Conservation (phyloP, 1,140 invertebrate species). For the Hyles euphorbiae region DNA sequence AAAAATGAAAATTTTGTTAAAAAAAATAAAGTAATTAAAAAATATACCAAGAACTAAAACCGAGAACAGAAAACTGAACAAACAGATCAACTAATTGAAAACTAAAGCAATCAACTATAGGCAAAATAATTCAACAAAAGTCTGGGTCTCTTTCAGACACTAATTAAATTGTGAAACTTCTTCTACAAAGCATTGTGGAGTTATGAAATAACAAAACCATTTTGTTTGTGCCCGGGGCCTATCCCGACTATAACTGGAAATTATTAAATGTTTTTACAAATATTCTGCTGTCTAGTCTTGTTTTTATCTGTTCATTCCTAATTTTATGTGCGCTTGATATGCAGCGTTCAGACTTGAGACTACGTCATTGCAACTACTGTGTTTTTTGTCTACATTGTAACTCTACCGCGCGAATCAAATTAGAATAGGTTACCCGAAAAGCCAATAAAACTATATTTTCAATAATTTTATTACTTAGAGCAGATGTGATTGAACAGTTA, state of each 20-base stretch:
- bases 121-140: constrained; percentile 5
- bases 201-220: constrained; percentile 19
- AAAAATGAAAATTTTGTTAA: too few relatives aligned
- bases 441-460: too few relatives aligned
- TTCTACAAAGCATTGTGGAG: constrained; percentile 5
- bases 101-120: constrained; percentile 12
- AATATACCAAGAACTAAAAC: too few relatives aligned
- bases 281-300: background rate
- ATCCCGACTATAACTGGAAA: background rate
- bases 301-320: background rate
- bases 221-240: constrained; percentile 8
- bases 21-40: too few relatives aligned
- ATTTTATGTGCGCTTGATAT: too few relatives aligned
- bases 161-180: constrained; percentile 20
- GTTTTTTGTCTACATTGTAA: too few relatives aligned
- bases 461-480: too few relatives aligned
- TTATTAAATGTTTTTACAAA: background rate
- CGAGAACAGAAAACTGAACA: background rate
- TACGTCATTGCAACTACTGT: too few relatives aligned
- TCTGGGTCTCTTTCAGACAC: constrained; percentile 1
- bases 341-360: too few relatives aligned
- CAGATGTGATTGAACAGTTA: too few relatives aligned
- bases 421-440: too few relatives aligned
- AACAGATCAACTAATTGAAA: background rate
- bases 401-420: too few relatives aligned